A percentile compares a stretch with the other conserved stretches of the same genome.
These are phyloP conservation scores for Geophilus truncorum DNA, from an alignment of 2,888 invertebrate species.

Conservation along the genomic window DNA sequence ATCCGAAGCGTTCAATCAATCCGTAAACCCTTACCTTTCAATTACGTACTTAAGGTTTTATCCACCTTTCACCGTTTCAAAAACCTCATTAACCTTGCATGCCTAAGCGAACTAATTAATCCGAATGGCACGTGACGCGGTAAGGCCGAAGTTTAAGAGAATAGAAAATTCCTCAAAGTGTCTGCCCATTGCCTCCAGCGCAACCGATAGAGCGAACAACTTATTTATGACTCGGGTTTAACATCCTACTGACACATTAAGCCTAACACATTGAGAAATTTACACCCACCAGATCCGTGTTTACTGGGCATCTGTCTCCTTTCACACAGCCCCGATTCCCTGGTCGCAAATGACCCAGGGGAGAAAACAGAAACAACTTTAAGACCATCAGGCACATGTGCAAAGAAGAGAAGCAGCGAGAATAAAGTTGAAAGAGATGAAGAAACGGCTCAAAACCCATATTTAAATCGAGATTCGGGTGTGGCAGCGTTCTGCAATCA, in stretches of 20 bases:
- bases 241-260: conserved; percentile 20
- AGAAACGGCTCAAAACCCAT: too few species aligned
- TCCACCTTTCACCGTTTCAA: background rate
- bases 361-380: background rate
- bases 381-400: background rate
- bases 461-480: background rate
- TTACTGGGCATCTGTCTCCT: conserved; percentile 20
- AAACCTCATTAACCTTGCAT: conserved; percentile 9
- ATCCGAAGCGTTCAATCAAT: background rate
- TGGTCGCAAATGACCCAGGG: conserved; percentile 16
- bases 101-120: background rate
- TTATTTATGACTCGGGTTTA: conserved; percentile 7
- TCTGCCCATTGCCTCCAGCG: background rate
- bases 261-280: conserved; percentile 12
- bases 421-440: too few species aligned
- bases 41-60: background rate
- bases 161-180: background rate
- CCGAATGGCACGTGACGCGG: background rate
- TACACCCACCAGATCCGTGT: conserved; percentile 11
- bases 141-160: background rate
- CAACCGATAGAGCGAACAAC: background rate
- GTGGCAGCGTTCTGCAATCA: conserved; percentile 8
- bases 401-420: background rate
- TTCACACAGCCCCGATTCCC: background rate
- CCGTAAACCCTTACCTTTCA: background rate